phyloP scores from a whole-genome alignment of 2,113 vertebrate species.

The Phyllostomus discolor region DNA sequence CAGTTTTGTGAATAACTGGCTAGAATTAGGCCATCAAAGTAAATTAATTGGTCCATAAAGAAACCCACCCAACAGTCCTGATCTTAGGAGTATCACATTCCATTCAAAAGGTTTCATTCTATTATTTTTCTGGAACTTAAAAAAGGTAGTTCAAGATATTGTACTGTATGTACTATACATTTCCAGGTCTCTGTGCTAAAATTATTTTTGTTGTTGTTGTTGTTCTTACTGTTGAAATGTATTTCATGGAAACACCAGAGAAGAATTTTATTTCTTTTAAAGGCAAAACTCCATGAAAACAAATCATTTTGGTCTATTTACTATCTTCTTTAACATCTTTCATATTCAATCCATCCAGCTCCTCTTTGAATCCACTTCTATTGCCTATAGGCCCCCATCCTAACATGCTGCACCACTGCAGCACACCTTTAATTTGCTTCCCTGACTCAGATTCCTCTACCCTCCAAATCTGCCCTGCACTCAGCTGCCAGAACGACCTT shows the following conservation, averaged over 20 bases:
- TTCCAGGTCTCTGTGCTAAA: neutral
- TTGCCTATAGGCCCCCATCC: too few species aligned
- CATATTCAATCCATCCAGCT: neutral
- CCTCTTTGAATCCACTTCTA: neutral
- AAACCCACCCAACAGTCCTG: neutral
- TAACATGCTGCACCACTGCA: neutral
- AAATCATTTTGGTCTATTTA: neutral
- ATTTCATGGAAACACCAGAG: neutral
- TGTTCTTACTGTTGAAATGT: neutral
- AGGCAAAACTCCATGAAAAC: neutral
- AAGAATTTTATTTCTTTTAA: constrained; percentile 1
- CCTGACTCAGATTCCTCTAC: neutral
- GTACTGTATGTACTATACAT: neutral
- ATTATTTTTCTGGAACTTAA: neutral
- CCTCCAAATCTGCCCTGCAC: neutral
- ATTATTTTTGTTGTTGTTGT: neutral
- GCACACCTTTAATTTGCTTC: neutral
- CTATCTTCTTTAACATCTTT: neutral
- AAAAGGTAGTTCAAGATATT: neutral
- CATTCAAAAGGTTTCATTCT: neutral
- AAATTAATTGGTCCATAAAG: neutral
- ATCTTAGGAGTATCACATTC: neutral
- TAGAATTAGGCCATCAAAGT: neutral
- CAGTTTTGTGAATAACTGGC: constrained; percentile 30
- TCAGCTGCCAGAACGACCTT: neutral